Evolutionary conservation across 2,113 vertebrate genomes (phyloP), one percentile per base, ranked within the genome.

Genomic region (Lophochroa leadbeateri): DNA sequence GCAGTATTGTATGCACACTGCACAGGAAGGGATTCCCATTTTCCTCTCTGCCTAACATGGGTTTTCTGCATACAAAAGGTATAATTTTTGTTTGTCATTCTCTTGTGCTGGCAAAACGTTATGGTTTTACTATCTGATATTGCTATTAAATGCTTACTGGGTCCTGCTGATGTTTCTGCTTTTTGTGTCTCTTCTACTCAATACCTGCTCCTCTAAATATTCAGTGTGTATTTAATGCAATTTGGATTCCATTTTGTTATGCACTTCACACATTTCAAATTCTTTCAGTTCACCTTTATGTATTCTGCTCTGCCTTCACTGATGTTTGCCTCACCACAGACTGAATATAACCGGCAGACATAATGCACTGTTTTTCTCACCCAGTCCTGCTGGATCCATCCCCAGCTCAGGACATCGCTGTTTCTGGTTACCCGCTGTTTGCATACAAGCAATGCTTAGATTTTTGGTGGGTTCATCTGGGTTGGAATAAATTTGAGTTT

Each of bases 341-440:
- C 27, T 72, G 1, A 31, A 44, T 85, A 44, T 37, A 50, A 81
- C 13, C 33, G 69, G 29, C 17, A 75, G 35, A 31, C 0, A 2
- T 27, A 87, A 50, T 7, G 17, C 24, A 6, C 0, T 4, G 4
- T 87, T 89, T 87, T 79, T 87, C 24, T 69, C 70, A 57, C 19
- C 13, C 31, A 67, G 24, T 53, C 55, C 68, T 0, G 0, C 61
- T 89, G 70, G 52, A 77, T 4, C 5, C 19, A 28, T 3, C 7
- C 33, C 28, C 33, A 57, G 17, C 27, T 69, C 41, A 90, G 47
- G 41, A 76, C 17, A n/a, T 31, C 0, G 0, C 12, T 0, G 0
- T 79, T 82, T 61, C 52, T 79, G 25, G 27, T 69, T 87, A 69
- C 10, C 21, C 14, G 27, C 25, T 95, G 18, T 57, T 91, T 72